Evolutionary conservation across 2,888 invertebrate species (phyloP).

Genomic region (Micoletzkya japonica): DNA sequence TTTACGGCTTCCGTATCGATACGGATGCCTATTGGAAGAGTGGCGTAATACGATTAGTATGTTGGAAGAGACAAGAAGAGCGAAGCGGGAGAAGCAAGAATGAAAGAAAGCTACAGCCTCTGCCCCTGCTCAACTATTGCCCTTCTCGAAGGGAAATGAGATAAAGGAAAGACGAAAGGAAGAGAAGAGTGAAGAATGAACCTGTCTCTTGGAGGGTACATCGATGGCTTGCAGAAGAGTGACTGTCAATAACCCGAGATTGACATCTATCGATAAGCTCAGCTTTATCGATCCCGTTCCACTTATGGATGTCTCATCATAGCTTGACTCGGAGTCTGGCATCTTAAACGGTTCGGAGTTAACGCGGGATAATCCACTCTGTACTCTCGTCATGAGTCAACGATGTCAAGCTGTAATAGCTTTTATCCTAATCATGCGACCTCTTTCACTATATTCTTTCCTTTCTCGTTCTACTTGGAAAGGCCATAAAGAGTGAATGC

Average conservation of each 20-base stretch:
- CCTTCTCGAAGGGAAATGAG: not conserved
- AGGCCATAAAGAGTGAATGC: too few species aligned
- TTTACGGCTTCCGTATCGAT: not conserved
- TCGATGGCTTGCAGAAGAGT: conserved; percentile 73
- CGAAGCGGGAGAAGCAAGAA: not conserved
- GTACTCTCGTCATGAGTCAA: conserved; percentile 36
- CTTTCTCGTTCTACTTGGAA: too few species aligned
- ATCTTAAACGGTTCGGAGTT: not conserved
- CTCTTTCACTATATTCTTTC: too few species aligned
- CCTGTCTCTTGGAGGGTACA: conserved; percentile 56
- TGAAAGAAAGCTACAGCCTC: not conserved
- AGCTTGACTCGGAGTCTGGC: conserved; percentile 25
- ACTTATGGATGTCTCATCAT: conserved; percentile 36
- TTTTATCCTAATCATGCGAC: too few species aligned
- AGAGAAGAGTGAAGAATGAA: not conserved
- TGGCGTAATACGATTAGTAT: conserved; percentile 4
- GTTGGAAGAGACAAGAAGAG: conserved; percentile 19
- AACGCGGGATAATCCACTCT: conserved; percentile 39
- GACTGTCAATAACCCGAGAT: conserved; percentile 73
- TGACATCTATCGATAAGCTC: conserved; percentile 72
- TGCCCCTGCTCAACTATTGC: not conserved
- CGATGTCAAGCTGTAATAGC: too few species aligned
- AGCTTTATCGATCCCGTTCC: conserved; percentile 72
- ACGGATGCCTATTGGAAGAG: too few species aligned
- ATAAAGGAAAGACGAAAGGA: not conserved